Conservation (phyloP, 2,113 vertebrate genomes). For the Cynopterus brachyotis region DNA sequence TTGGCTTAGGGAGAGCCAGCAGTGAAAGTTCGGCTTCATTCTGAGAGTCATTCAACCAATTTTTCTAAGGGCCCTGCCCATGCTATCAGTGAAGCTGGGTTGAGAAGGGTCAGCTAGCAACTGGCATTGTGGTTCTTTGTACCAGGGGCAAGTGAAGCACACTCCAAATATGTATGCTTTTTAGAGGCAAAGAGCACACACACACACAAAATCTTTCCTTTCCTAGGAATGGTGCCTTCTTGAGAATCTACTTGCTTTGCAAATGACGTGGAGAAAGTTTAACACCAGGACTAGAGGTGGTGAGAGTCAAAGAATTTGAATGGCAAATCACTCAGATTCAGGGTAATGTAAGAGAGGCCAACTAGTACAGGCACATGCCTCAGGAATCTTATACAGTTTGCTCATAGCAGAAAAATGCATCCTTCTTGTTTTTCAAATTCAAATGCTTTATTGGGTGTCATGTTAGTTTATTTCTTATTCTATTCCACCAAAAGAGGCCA, state of each 20-base stretch:
- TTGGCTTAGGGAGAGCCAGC: neutral
- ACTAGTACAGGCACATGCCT: neutral
- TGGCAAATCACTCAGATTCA: neutral
- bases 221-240: no score
- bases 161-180: neutral
- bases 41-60: neutral
- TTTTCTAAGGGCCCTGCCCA: neutral
- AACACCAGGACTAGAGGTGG: neutral
- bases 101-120: neutral
- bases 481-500: neutral
- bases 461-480: neutral
- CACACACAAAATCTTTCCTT: no score
- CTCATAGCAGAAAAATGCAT: neutral
- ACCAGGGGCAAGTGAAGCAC: rapidly evolving
- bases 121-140: neutral
- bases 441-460: neutral
- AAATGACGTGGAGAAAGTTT: neutral
- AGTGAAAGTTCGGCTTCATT: neutral
- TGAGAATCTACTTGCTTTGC: neutral
- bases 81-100: neutral
- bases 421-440: neutral
- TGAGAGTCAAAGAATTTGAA: neutral
- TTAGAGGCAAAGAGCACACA: neutral
- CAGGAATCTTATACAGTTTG: neutral
- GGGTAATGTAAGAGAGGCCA: neutral